Conservation (phyloP, 2,888 invertebrate genomes). For the Xanthia icteritia region DNA sequence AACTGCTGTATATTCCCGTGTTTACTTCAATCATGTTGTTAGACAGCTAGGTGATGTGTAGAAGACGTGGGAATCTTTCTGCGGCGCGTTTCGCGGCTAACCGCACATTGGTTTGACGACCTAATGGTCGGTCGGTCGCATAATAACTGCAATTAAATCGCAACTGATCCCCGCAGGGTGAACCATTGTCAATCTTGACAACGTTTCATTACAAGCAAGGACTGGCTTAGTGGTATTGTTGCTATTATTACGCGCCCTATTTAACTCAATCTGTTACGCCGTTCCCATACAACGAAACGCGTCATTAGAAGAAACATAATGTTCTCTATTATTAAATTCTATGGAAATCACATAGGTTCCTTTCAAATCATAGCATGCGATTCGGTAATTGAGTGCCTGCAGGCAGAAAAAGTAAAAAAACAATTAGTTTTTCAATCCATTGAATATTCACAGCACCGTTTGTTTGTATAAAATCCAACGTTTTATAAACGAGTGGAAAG, state of each 20-base stretch:
- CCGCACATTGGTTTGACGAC: conserved; percentile 72
- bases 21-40: conserved; percentile 67
- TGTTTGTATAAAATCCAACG: conserved; percentile 57
- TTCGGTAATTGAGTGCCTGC: conserved; percentile 24
- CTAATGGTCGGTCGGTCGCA: conserved; percentile 75
- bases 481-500: conserved; percentile 37
- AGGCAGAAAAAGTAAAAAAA: conserved; percentile 40
- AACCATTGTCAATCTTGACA: conserved; percentile 73
- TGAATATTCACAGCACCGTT: conserved; percentile 49
- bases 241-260: conserved; percentile 57
- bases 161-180: conserved; percentile 71
- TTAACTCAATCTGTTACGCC: conserved; percentile 31
- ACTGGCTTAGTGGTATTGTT: conserved; percentile 52
- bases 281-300: conserved; percentile 35
- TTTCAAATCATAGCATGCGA: conserved; percentile 14
- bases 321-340: conserved; percentile 33
- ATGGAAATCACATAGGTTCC: background rate
- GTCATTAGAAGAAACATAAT: conserved; percentile 39
- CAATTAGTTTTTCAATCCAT: conserved; percentile 49
- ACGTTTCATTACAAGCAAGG: conserved; percentile 71
- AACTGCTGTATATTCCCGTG: conserved; percentile 52
- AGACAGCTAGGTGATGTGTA: conserved; percentile 72
- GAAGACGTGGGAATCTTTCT: conserved; percentile 72
- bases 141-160: conserved; percentile 85
- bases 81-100: conserved; percentile 64